A percentile compares a stretch with the other conserved stretches of the same genome.
These are phyloP conservation scores for Hypanus sabinus DNA, from an alignment of 2,113 vertebrate species.

Conservation along the genomic window DNA sequence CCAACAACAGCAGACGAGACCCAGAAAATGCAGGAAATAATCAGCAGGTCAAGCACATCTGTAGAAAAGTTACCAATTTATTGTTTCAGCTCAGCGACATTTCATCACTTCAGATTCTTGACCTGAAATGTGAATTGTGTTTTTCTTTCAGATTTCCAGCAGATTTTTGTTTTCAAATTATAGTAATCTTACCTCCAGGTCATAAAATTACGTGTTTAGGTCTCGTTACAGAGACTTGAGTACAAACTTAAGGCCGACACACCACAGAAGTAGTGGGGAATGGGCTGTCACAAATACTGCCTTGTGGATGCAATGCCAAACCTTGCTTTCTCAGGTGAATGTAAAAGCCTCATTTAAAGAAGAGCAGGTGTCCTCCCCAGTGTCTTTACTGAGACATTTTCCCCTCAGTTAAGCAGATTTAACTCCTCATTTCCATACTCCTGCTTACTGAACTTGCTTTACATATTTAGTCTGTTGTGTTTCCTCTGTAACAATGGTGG, in stretches of 20 bases:
- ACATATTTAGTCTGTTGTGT: neutral
- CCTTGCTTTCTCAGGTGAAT: neutral
- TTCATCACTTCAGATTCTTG: too few species aligned
- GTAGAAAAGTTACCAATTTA: too few species aligned
- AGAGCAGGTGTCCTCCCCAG: neutral
- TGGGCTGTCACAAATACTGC: neutral
- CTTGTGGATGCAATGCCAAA: neutral
- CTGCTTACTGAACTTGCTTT: neutral
- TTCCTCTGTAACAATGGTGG: neutral
- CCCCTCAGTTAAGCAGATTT: neutral
- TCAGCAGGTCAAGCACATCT: too few species aligned
- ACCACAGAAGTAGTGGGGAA: neutral
- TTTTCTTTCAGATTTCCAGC: too few species aligned
- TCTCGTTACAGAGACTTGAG: neutral
- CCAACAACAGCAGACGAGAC: neutral
- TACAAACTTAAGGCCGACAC: neutral
- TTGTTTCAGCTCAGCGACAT: too few species aligned
- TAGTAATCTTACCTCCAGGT: neutral
- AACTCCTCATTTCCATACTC: neutral
- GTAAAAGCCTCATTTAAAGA: neutral
- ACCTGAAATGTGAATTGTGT: too few species aligned
- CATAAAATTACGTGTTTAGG: neutral
- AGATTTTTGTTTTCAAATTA: neutral
- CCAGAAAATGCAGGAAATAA: too few species aligned
- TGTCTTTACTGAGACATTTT: neutral